Evolutionary conservation across 2,113 vertebrate genomes (phyloP), one percentile per base, ranked within the genome.

Genomic region (Coptodon rendalli): DNA sequence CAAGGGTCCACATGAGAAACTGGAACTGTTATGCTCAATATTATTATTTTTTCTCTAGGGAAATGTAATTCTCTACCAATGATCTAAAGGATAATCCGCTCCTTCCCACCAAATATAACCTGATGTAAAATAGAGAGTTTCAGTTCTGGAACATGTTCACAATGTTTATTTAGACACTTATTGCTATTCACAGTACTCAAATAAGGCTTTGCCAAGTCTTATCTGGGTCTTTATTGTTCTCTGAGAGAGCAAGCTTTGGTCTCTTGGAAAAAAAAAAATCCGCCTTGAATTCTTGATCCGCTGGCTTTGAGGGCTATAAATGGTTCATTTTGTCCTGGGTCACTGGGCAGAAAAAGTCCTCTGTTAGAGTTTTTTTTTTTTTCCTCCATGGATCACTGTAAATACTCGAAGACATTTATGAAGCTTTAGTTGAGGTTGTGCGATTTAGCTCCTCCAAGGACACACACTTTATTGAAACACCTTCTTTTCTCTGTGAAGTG

Each of bases 201-300:
- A 56, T 38, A 54, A 56, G 86, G 36, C 66, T 43, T 54, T 86
- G 85, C 84, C 91, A 87, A 86, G 45, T 82, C 56, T 91, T 90
- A 92, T 88, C 90, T 84, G 40, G 34, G 40, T 38, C 48, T 87
- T 86, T 89, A 87, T 90, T 92, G 81, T 90, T 83, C 81, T 76
- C 12, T 34, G 43, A 89, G 80, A 91, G 78, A 86, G 59, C 73
- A 83, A 83, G 86, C 45, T 43, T 87, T 2, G 48, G 71, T 90
- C 63, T 79, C 10, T 13, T 79, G 10, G 40, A 34, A 4, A 16
- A 83, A 73, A 73, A 76, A 73, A 84, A 86, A 22, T 63, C 83
- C 19, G 29, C 43, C 43, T 82, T 52, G 54, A 83, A 84, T 85
- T 91, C 80, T 82, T 89, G 19, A 66, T 81, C 71, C 1, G 1